Base-by-base conservation (phyloP, 2,888 invertebrate species). In the Hedychridium roseum region DNA sequence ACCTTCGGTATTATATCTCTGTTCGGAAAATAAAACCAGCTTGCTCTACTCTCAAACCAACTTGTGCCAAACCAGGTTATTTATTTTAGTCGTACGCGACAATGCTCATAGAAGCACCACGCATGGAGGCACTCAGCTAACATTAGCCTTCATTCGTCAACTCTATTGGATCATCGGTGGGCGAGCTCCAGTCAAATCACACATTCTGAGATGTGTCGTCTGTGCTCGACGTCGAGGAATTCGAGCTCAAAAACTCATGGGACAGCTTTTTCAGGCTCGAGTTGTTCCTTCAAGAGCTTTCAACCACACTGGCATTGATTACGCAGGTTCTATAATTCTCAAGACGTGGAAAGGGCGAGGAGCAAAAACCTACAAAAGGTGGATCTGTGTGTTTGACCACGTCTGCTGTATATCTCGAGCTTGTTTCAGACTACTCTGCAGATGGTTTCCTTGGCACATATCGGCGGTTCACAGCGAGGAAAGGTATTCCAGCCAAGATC, bases 371-470 rank as follows among this genome's bases (percentile, higher is more conserved):
- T 43, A 35, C 27, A 63, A 66, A 20, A 46, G 51, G 0, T 64
- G 63, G 17, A 43, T 66, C 64, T 23, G 51, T 66, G 0, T 68
- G 62, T 21, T 38, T 66, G 6, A n/a, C 55, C 0, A 52, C 59
- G 1, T 57, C 54, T 4, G 67, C 66, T 1, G 43, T 64, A 0
- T 64, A 66, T 26, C 38, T 66, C 1, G 62, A 68, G 28, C n/a
- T 59, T 2, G 64, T 61, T 1, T 46, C 43, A 1, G 60, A 57
- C 16, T 49, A 55, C 11, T 37, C 50, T 1, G 39, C 60, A 1
- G 55, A 56, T 1, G 50, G 44, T 1, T 68, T 69, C 14, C 9
- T 68, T 2, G 54, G 50, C 0, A 58, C 60, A 1, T 55, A 57
- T 7, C 39, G 53, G 30, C 38, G 60, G 2, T 66, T 66, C 21